Conservation (phyloP, 2,113 vertebrate species). For the Tragelaphus strepsiceros region DNA sequence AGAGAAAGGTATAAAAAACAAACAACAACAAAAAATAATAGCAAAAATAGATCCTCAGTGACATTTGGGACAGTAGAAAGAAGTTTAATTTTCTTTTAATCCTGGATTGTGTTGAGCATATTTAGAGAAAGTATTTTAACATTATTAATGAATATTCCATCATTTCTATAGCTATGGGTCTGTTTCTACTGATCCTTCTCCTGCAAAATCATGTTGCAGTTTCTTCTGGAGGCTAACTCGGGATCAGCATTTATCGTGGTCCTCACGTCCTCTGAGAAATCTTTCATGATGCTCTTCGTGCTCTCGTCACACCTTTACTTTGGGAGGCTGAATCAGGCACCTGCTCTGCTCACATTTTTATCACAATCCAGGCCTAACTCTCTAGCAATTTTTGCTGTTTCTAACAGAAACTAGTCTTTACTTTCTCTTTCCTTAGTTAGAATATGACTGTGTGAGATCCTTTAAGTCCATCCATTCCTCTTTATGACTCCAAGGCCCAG, state of each 20-base stretch:
- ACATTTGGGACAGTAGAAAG: neutral
- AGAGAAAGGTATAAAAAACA: neutral
- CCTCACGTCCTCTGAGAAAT: neutral
- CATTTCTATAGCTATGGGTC: neutral
- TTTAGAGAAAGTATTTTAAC: neutral
- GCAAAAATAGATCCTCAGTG: neutral
- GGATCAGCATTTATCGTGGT: neutral
- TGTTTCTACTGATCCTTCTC: neutral
- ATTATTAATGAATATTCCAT: neutral
- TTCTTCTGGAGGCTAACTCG: neutral
- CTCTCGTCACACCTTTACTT: neutral
- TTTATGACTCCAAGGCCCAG: neutral
- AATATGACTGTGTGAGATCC: neutral
- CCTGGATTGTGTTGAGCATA: neutral
- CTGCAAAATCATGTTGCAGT: neutral
- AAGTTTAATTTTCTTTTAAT: neutral
- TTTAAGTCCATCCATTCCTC: neutral
- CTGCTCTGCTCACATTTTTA: neutral
- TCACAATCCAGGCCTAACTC: too few relatives aligned
- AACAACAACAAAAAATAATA: neutral
- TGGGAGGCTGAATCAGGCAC: neutral
- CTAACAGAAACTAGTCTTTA: neutral
- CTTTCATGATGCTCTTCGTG: fast-evolving
- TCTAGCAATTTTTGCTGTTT: neutral
- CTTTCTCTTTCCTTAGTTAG: neutral